A percentile compares a stretch with the other conserved stretches of the same genome.
Evolutionary conservation across 2,113 vertebrate species (phyloP).

Genomic region (Gymnobelideus leadbeateri): DNA sequence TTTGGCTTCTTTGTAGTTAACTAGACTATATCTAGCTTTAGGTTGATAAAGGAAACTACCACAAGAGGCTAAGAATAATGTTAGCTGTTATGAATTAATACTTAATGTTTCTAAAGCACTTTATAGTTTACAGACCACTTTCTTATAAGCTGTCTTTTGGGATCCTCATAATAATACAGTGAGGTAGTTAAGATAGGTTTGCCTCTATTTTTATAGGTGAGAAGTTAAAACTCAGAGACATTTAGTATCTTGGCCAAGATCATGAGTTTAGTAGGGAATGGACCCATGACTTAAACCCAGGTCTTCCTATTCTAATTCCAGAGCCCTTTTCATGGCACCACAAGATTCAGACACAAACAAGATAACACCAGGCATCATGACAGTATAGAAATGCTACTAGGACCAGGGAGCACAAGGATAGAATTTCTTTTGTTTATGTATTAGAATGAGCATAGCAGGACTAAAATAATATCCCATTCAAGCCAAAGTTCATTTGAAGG

Average conservation of each 20-base stretch:
- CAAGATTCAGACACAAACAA: constrained; percentile 21
- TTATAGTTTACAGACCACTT: neutral
- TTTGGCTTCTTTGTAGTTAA: neutral
- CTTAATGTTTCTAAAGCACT: neutral
- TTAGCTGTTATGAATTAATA: neutral
- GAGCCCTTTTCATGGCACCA: neutral
- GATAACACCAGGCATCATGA: neutral
- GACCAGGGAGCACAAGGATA: neutral
- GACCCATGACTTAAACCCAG: neutral
- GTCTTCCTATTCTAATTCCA: neutral
- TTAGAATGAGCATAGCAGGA: neutral
- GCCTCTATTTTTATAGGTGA: neutral
- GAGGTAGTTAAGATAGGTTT: neutral
- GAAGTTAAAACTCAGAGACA: neutral
- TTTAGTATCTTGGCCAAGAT: neutral
- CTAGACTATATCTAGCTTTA: neutral
- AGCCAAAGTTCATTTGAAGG: neutral
- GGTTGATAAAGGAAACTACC: neutral
- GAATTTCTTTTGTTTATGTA: neutral
- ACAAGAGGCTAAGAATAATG: neutral
- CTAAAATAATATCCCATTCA: neutral
- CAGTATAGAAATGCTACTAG: neutral
- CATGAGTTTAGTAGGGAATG: accelerated
- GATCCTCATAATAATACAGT: neutral
- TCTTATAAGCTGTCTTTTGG: neutral